These are phyloP conservation scores for Apodemia mormo DNA, from an alignment of 2,888 invertebrate species.

Conservation along the genomic window DNA sequence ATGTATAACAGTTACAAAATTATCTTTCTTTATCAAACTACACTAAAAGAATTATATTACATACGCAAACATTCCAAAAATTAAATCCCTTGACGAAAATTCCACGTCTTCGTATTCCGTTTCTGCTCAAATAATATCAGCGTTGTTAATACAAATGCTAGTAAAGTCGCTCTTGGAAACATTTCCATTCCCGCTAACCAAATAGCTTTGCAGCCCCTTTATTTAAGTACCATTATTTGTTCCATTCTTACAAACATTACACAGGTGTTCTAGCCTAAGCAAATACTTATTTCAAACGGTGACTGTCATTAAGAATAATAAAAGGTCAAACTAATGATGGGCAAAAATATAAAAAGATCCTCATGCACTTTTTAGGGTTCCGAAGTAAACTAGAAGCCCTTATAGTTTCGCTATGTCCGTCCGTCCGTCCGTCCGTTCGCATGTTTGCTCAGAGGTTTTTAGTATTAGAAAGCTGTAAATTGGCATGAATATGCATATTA, in stretches of 20 bases:
- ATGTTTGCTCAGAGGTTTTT: no score
- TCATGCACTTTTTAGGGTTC: no score
- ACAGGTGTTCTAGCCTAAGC: constrained; percentile 49
- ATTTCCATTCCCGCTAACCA: constrained; percentile 6
- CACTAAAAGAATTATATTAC: neutral
- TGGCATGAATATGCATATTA: no score
- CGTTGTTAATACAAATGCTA: constrained; percentile 12
- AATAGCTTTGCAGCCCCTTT: constrained; percentile 18
- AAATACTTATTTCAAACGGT: constrained; percentile 42
- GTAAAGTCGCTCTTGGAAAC: constrained; percentile 12
- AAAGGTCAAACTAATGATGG: neutral
- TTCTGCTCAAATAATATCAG: constrained; percentile 13
- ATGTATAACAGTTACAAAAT: neutral
- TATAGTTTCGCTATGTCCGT: no score
- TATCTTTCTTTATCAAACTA: neutral
- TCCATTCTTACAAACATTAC: constrained; percentile 46
- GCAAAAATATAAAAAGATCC: neutral
- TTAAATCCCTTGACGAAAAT: constrained; percentile 6
- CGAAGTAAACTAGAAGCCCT: no score
- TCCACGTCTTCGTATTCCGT: constrained; percentile 7
- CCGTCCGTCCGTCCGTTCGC: no score
- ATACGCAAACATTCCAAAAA: constrained; percentile 3
- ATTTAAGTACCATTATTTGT: constrained; percentile 43
- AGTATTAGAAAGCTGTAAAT: no score
- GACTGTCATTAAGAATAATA: neutral